Percentiles rank a stretch among this genome's conserved stretches.
Conservation (phyloP, 2,888 invertebrate genomes). For the Cenopis cana region DNA sequence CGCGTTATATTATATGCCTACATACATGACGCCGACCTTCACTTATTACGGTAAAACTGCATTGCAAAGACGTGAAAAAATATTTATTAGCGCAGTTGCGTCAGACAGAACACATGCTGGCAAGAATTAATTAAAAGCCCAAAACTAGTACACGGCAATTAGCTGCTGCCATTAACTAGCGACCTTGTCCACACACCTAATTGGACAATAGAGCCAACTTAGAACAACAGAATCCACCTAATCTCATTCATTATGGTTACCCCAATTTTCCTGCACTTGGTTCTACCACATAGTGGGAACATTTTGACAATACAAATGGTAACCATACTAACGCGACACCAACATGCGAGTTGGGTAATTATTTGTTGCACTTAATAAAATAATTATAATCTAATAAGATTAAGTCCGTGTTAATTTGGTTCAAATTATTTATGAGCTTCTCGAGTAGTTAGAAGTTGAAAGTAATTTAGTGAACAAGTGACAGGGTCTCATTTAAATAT, state of each 20-base stretch:
- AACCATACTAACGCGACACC: conserved; percentile 46
- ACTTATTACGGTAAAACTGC: conserved; percentile 34
- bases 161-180: conserved; percentile 59
- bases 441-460: conserved; percentile 32
- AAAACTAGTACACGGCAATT: conserved; percentile 60
- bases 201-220: conserved; percentile 64
- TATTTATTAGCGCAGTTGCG: conserved; percentile 47
- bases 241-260: conserved; percentile 67
- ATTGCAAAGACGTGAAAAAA: conserved; percentile 45
- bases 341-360: conserved; percentile 50
- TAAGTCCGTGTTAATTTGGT: conserved; percentile 9
- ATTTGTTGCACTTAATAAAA: conserved; percentile 49
- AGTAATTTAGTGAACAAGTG: conserved; percentile 32
- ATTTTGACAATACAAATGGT: conserved; percentile 66
- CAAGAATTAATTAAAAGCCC: conserved; percentile 58
- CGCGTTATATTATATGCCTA: background rate
- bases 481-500: conserved; percentile 34
- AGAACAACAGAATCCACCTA: conserved; percentile 62
- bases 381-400: conserved; percentile 44
- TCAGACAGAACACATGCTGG: conserved; percentile 53
- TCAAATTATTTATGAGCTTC: conserved; percentile 32
- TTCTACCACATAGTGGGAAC: conserved; percentile 75
- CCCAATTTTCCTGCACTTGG: conserved; percentile 76
- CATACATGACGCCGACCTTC: conserved; percentile 15
- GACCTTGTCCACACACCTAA: conserved; percentile 66